phyloP scores from a whole-genome alignment of 2,113 vertebrate genomes.

The Haemorhous mexicanus region DNA sequence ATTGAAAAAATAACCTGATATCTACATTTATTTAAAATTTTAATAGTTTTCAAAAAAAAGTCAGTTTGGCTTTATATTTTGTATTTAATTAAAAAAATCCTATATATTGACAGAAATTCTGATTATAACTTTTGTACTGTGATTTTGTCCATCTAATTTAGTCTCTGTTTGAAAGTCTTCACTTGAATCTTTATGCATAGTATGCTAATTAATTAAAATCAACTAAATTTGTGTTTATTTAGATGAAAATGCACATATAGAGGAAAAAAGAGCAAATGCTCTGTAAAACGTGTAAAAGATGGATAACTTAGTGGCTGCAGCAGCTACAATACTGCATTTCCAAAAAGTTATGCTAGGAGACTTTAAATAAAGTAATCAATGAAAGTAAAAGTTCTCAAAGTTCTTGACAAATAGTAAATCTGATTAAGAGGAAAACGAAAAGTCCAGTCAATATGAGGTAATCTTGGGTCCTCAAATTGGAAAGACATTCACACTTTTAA shows the following conservation, averaged over 20 bases:
- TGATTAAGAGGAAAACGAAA: not conserved
- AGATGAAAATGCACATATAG: not conserved
- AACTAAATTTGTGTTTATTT: not conserved
- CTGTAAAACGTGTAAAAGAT: not conserved
- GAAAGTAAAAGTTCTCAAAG: not conserved
- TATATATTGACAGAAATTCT: not conserved
- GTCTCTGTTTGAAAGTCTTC: not conserved
- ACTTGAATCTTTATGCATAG: not conserved
- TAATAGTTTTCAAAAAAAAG: not conserved
- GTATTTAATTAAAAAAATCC: not conserved
- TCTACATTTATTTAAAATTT: not conserved
- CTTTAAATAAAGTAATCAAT: not conserved
- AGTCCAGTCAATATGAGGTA: not conserved
- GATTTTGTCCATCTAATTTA: not conserved
- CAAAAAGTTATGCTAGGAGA: not conserved
- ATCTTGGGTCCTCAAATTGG: not conserved
- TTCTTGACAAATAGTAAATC: not conserved
- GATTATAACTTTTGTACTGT: not conserved
- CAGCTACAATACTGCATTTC: not conserved
- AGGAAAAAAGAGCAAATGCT: not conserved
- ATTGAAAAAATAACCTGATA: not conserved
- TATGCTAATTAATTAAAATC: not conserved
- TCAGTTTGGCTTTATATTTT: not conserved
- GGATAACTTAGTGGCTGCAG: not conserved
- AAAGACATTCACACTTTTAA: not conserved